Base-by-base conservation (phyloP, 2,888 invertebrate species). In the Eristalis pertinax region DNA sequence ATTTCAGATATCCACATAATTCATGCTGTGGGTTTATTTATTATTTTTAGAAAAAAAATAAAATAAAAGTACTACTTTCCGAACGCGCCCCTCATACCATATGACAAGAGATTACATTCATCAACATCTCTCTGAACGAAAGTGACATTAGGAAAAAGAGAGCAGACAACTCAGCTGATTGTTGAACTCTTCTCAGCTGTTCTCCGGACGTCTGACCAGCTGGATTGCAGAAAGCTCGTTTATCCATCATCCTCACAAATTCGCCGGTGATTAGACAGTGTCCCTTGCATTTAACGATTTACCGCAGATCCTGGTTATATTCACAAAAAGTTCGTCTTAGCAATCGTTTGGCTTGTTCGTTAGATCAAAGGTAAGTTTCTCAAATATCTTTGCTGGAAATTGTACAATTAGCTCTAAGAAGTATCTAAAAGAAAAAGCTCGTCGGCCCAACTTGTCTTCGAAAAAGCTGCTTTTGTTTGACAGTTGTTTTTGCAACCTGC, bases 151-250 rank as follows among this genome's bases (percentile, higher is more conserved):
- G 32, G 38, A 13, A 11, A n/a, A 79, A 75, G 65, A 19, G 62
- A 11, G 41, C 83, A 63, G 19, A 2, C 29, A 0, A 0, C 5
- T 29, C 83, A 87, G 86, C 86, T 87, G 84, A 80, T 84, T 83
- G 50, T 86, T 56, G 43, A 72, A 76, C 65, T 67, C 50, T 50
- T 50, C 74, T 75, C 84, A 87, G 87, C 84, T 87, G 87, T 84
- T 87, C 76, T 87, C 76, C 73, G 62, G 60, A 35, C 60, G 74
- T 87, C 75, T 74, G 70, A 84, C 86, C 86, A 87, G 79, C 86
- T 84, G 84, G 63, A 64, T 29, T 24, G 15, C 32, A 38, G 35
- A 70, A 81, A 84, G 84, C 84, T 84, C 50, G 29, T 60, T 70
- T 29, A 10, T 29, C 41, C 72, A 64, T 65, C 64, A 43, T 76